phyloP scores from a whole-genome alignment of 2,113 vertebrate genomes.

The Phaetusa simplex region DNA sequence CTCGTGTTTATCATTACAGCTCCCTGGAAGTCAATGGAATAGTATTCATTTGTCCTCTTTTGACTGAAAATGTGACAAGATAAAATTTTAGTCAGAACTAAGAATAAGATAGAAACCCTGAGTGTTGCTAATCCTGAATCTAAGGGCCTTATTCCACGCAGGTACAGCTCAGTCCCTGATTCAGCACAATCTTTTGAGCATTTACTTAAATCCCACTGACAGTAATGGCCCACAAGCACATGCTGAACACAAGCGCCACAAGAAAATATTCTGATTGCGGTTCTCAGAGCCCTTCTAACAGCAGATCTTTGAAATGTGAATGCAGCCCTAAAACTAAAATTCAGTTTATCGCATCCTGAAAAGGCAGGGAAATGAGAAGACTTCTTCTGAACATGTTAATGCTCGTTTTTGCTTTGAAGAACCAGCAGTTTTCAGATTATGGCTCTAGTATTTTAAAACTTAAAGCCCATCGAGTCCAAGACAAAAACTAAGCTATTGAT shows the following conservation, averaged over 20 bases:
- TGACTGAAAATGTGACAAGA: neutral
- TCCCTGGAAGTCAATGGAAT: neutral
- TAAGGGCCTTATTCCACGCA: neutral
- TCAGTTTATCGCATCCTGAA: neutral
- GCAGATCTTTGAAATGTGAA: neutral
- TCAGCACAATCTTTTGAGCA: constrained; percentile 10
- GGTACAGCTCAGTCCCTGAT: neutral
- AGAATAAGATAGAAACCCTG: neutral
- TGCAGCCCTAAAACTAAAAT: neutral
- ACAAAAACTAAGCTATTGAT: constrained; percentile 49
- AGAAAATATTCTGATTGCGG: neutral
- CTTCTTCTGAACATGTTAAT: neutral
- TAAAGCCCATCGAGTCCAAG: constrained; percentile 24
- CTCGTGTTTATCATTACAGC: neutral
- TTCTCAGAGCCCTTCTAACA: neutral
- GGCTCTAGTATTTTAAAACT: neutral
- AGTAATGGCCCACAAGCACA: neutral
- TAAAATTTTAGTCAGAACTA: neutral
- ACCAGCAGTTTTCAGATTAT: neutral
- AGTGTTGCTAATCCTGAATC: neutral
- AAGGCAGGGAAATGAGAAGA: neutral
- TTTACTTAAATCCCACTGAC: neutral
- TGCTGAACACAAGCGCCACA: rapidly evolving
- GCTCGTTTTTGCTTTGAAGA: neutral
- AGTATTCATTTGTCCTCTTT: neutral